Conservation (phyloP, 1,140 invertebrate species). For the Neuroterus valhalla region DNA sequence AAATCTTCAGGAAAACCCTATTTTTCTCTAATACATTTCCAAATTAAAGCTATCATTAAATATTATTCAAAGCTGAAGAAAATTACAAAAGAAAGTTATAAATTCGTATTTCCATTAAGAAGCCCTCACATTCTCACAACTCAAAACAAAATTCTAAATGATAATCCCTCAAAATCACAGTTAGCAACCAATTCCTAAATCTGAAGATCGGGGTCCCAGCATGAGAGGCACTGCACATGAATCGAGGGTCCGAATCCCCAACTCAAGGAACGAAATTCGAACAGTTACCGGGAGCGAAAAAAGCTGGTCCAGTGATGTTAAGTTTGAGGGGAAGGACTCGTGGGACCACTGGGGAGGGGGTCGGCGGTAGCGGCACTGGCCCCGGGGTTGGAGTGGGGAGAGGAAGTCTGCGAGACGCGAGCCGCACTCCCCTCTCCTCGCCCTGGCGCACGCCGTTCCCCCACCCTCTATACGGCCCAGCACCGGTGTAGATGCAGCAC, state of each 20-base stretch:
- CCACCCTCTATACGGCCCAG: constrained; percentile 52
- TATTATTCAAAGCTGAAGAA: no score
- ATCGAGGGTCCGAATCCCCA: neutral
- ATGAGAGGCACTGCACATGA: constrained; percentile 1
- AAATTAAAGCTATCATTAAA: no score
- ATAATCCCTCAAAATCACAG: no score
- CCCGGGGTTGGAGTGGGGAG: constrained; percentile 34
- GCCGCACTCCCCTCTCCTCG: constrained; percentile 65
- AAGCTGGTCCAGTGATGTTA: constrained; percentile 64
- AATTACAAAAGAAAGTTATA: no score
- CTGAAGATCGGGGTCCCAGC: neutral
- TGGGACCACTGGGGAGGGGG: constrained; percentile 39
- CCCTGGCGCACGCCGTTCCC: constrained; percentile 70
- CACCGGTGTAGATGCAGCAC: constrained; percentile 41
- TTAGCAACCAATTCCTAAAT: neutral
- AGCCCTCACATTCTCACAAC: no score
- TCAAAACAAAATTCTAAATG: no score
- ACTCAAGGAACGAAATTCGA: constrained; percentile 69
- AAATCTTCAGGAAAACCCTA: no score
- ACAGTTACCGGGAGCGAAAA: constrained; percentile 71
- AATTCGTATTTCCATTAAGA: no score
- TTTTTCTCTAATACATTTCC: no score
- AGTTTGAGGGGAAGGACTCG: constrained; percentile 44
- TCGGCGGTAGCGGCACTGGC: constrained; percentile 39
- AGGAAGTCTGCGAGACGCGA: constrained; percentile 67